phyloP scores from a whole-genome alignment of 2,888 invertebrate genomes.

The Julus scandinavius region DNA sequence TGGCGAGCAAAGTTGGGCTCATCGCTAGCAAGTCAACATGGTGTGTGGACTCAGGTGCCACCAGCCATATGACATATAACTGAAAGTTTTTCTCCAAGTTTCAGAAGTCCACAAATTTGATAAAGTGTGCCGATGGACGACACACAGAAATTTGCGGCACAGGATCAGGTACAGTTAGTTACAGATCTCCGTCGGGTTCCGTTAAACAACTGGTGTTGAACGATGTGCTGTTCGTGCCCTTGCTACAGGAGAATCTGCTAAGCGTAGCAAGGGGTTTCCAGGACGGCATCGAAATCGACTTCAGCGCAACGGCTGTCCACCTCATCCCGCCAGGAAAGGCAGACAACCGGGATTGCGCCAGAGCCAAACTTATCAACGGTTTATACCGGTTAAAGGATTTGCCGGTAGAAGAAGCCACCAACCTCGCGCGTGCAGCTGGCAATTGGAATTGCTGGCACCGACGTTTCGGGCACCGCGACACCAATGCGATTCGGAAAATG shows the following conservation, averaged over 20 bases:
- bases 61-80: not conserved
- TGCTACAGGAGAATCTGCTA: not conserved
- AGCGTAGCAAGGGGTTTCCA: not conserved
- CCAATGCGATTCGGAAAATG: not conserved
- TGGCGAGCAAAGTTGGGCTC: too few relatives aligned
- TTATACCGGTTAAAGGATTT: not conserved
- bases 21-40: too few relatives aligned
- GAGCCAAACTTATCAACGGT: not conserved
- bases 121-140: not conserved
- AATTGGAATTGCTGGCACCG: not conserved
- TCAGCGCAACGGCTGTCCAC: not conserved
- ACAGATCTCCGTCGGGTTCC: not conserved
- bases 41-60: too few relatives aligned
- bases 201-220: too few relatives aligned
- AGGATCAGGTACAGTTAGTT: not conserved
- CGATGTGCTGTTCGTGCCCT: not conserved
- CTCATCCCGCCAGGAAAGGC: not conserved
- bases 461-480: conserved; percentile 18
- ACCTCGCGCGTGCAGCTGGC: not conserved
- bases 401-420: not conserved
- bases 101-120: not conserved
- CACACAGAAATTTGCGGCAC: not conserved
- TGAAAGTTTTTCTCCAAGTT: not conserved
- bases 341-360: not conserved
- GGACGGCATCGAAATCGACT: not conserved